These are phyloP conservation scores for Nannobrachium achirus DNA, from an alignment of 2,113 vertebrate genomes.

Conservation along the genomic window DNA sequence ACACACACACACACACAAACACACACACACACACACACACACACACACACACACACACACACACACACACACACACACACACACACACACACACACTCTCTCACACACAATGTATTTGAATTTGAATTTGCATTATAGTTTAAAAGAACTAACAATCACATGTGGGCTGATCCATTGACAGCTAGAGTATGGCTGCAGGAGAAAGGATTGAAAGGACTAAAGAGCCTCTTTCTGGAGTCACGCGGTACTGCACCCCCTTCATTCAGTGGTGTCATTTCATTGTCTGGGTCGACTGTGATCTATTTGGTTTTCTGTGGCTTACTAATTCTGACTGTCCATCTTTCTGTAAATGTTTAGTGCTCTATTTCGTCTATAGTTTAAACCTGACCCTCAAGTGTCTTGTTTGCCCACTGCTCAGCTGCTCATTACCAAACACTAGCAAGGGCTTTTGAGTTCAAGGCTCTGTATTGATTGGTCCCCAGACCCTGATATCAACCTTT, in stretches of 20 bases:
- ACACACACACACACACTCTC: neutral
- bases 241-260: slow-evolving; percentile 61
- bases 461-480: slow-evolving; percentile 27
- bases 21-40: too few relatives aligned
- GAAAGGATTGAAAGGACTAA: slow-evolving; percentile 18
- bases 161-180: too few relatives aligned
- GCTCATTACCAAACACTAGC: slow-evolving; percentile 48
- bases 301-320: neutral
- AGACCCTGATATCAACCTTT: slow-evolving; percentile 29
- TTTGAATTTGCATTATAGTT: too few relatives aligned
- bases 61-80: neutral
- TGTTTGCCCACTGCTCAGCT: slow-evolving; percentile 40
- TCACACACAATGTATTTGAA: too few relatives aligned
- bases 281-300: neutral
- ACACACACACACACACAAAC: neutral
- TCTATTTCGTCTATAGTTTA: slow-evolving; percentile 5
- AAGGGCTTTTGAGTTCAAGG: slow-evolving; percentile 51
- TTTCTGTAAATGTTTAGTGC: neutral
- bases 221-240: slow-evolving; percentile 75
- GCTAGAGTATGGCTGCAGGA: neutral
- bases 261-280: neutral
- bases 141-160: too few relatives aligned
- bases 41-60: neutral
- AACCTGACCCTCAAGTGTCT: slow-evolving; percentile 42
- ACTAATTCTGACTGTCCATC: neutral